Conservation (phyloP, 2,797 vertebrate genomes). For the Muraenolepis orangiensis region DNA sequence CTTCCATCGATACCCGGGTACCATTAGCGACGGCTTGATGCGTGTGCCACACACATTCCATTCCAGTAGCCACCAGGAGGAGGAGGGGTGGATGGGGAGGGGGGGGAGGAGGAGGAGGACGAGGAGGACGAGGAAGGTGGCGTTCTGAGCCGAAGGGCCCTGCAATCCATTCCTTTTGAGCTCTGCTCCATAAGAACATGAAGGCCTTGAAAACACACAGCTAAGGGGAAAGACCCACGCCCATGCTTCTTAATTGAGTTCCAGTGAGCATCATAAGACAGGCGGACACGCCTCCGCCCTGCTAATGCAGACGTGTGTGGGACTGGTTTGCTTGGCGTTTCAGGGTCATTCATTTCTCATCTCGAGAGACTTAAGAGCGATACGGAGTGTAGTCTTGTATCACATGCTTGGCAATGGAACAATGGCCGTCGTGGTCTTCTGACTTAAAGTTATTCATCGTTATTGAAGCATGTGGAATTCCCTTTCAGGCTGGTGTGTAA, state of each 20-base stretch:
- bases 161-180: no score
- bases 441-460: not conserved
- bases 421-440: not conserved
- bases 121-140: no score
- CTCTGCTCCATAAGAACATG: no score
- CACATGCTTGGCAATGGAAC: not conserved
- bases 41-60: not conserved
- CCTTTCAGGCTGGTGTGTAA: not conserved
- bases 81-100: no score
- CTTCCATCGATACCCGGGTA: not conserved
- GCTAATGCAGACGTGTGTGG: slow-evolving; percentile 18
- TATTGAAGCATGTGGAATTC: not conserved
- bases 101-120: no score
- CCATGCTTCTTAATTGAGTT: slow-evolving; percentile 45
- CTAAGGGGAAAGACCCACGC: no score
- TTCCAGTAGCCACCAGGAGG: no score
- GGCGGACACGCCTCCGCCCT: slow-evolving; percentile 16
- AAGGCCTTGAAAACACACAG: slow-evolving; percentile 21
- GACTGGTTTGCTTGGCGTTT: slow-evolving; percentile 1
- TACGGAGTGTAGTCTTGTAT: not conserved
- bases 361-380: not conserved
- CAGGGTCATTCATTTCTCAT: slow-evolving; percentile 15
- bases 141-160: no score
- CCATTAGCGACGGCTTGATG: not conserved
- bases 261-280: slow-evolving; percentile 62